Conservation (phyloP, 2,797 vertebrate genomes). For the Hozukius guyotensis region DNA sequence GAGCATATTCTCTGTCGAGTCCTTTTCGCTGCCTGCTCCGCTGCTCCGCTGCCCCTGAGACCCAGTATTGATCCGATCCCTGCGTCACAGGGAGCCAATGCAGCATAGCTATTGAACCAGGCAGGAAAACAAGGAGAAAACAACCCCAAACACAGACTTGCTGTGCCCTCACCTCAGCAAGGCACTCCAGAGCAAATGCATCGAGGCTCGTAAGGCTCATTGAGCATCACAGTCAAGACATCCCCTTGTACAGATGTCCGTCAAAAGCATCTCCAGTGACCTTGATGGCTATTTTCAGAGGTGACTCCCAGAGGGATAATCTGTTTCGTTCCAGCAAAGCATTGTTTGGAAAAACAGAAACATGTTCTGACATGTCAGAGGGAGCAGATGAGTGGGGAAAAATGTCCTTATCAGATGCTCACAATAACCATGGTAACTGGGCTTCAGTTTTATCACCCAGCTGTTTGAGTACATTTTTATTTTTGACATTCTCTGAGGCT, state of each 20-base stretch:
- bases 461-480: slow-evolving; percentile 31
- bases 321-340: slow-evolving; percentile 42
- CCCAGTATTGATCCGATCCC: slow-evolving; percentile 69
- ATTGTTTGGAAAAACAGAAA: slow-evolving; percentile 46
- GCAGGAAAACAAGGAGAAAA: slow-evolving; percentile 38
- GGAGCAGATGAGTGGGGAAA: slow-evolving; percentile 2
- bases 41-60: slow-evolving; percentile 62
- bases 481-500: slow-evolving; percentile 3
- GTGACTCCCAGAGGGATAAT: slow-evolving; percentile 29
- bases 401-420: slow-evolving; percentile 28
- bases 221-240: slow-evolving; percentile 4
- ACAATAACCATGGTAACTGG: slow-evolving; percentile 54
- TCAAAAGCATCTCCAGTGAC: slow-evolving; percentile 26
- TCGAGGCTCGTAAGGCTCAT: neutral
- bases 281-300: slow-evolving; percentile 50
- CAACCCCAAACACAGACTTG: slow-evolving; percentile 6
- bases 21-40: slow-evolving; percentile 38
- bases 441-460: neutral
- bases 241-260: neutral
- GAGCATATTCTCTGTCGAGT: slow-evolving; percentile 37
- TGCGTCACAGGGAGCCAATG: slow-evolving; percentile 66
- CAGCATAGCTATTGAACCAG: slow-evolving; percentile 64
- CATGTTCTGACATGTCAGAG: slow-evolving; percentile 57
- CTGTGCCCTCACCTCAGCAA: slow-evolving; percentile 11
- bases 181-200: slow-evolving; percentile 1